These are phyloP conservation scores for Danio albolineatus DNA, from an alignment of 2,797 vertebrate genomes.

Conservation along the genomic window DNA sequence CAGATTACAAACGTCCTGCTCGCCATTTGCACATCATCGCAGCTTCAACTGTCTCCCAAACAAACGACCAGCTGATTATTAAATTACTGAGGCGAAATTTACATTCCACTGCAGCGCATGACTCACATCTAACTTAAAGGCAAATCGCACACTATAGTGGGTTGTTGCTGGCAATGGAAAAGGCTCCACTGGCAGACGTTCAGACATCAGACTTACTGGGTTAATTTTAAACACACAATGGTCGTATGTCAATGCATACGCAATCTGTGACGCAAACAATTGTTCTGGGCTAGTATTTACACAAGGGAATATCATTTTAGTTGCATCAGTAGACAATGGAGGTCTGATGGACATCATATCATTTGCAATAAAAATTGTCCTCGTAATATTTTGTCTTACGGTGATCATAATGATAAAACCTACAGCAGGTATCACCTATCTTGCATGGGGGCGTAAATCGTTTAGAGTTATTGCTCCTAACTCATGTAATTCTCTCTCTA, in stretches of 20 bases:
- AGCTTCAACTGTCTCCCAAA: not conserved
- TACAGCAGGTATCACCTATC: no score
- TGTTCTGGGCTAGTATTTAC: not conserved
- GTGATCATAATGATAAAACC: no score
- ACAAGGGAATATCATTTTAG: not conserved
- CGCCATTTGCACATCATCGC: not conserved
- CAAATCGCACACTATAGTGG: slow-evolving; percentile 14
- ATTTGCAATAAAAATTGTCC: no score
- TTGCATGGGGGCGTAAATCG: no score
- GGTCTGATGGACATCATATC: slow-evolving; percentile 31
- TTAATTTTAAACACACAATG: slow-evolving; percentile 3
- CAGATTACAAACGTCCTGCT: not conserved
- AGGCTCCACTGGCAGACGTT: slow-evolving; percentile 3
- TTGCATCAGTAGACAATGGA: slow-evolving; percentile 34
- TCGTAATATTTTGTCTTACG: no score
- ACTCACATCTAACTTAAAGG: slow-evolving; percentile 55
- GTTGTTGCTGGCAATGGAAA: slow-evolving; percentile 11
- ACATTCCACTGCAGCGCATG: slow-evolving; percentile 41
- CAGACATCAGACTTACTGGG: not conserved
- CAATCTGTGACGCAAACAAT: not conserved
- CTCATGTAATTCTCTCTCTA: no score
- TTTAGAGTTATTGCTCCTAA: no score
- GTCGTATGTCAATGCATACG: not conserved
- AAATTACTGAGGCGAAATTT: slow-evolving; percentile 22
- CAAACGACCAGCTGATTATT: slow-evolving; percentile 16